A percentile compares a stretch with the other conserved stretches of the same genome.
These are phyloP conservation scores for Cyphomyrus plagiostoma DNA, from an alignment of 2,113 vertebrate genomes.

Conservation along the genomic window DNA sequence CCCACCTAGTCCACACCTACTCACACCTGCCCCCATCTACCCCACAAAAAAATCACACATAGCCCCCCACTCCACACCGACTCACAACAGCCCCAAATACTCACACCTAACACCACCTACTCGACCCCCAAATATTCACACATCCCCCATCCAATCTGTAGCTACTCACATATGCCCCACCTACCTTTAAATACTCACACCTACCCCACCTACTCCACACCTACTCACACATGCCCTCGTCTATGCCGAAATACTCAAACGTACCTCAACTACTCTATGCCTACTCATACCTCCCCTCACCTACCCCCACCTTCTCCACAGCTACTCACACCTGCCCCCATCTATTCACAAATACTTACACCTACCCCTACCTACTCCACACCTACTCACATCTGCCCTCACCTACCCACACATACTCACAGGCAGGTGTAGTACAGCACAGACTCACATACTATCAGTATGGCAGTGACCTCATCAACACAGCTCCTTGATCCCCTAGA, in stretches of 20 bases:
- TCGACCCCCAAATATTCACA: neutral
- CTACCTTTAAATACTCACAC: neutral
- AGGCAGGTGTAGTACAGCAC: neutral
- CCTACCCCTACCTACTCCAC: neutral
- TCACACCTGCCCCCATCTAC: too few species aligned
- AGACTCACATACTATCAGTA: slow-evolving; percentile 23
- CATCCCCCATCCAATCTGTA: neutral
- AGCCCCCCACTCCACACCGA: neutral
- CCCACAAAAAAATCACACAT: neutral
- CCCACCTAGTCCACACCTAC: too few species aligned
- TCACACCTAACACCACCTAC: neutral
- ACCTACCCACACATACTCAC: neutral
- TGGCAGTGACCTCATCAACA: neutral
- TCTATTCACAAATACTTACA: too few species aligned
- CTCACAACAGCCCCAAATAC: neutral
- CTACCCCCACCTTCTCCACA: neutral
- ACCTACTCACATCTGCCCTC: neutral
- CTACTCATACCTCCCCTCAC: neutral
- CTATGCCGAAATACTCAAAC: neutral
- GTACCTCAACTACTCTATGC: neutral
- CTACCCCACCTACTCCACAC: neutral
- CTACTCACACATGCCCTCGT: neutral
- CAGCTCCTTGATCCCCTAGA: neutral
- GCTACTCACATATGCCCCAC: neutral
- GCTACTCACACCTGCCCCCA: neutral